Base-by-base conservation (phyloP, 2,797 vertebrate genomes). In the Ceryle rudis region DNA sequence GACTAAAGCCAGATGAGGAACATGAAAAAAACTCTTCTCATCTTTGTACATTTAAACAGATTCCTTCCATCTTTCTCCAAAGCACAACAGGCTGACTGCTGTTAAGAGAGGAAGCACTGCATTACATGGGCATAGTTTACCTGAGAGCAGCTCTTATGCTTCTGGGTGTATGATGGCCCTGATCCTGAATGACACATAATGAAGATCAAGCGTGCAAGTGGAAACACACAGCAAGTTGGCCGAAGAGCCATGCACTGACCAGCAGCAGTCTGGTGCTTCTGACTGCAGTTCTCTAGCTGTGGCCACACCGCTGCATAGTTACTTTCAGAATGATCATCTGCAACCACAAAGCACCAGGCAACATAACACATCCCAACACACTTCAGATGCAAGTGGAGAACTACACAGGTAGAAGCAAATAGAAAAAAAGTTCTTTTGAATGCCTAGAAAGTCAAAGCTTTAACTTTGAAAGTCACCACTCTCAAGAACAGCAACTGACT, bases 1-100 rank as follows among this genome's bases (percentile, higher is more conserved):
- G 65, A 90, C 73, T 41, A 62, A 86, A 86, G 75, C 42, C 90
- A 90, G 72, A 91, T 60, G 74, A 71, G 78, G 89, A 95, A 91
- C 69, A 82, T 2, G 42, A 88, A 20, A 77, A 57, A 91, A 92
- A 51, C 84, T 29, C 81, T 51, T 89, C 86, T 80, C 42, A 51
- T 81, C 83, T 94, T 71, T 78, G 72, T 67, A 82, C 61, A 81
- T 92, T 90, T 86, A 86, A 89, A 96, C 33, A 92, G 70, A 70
- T 51, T 42, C 35, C 47, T 46, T 23, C 26, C 25, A 75, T 72
- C 87, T 52, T 58, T 83, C 72, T 60, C 72, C 73, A 58, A 55
- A 91, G 72, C 61, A 71, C 29, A 17, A 20, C 46, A 25, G 65
- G 91, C 78, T 91, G 71, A 85, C 22, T 51, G 69, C 46, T 55